Evolutionary conservation across 1,140 invertebrate genomes (phyloP).

Genomic region (Saccostrea glomerata): DNA sequence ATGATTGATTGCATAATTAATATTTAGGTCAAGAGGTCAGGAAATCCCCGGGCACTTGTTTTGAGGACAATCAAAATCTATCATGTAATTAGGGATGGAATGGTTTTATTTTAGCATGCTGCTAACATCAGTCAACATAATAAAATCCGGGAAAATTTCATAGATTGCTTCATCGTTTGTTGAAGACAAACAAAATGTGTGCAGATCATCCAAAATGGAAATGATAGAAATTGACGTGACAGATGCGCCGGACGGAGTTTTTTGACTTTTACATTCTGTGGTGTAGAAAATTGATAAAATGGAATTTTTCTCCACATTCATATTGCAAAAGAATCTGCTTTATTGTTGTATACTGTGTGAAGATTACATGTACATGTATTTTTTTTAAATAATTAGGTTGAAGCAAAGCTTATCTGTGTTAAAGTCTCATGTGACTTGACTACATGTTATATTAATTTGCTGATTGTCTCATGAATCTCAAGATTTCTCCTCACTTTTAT

Average conservation of each 20-base stretch:
- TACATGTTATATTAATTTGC: too few relatives aligned
- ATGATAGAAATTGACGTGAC: not conserved
- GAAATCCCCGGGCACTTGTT: not conserved
- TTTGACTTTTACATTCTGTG: not conserved
- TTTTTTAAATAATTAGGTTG: too few relatives aligned
- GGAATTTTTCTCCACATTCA: not conserved
- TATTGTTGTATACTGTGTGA: too few relatives aligned
- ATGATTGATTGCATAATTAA: not conserved
- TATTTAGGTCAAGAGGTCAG: not conserved
- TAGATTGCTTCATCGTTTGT: not conserved
- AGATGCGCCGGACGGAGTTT: not conserved
- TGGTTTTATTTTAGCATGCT: not conserved
- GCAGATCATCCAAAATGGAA: not conserved
- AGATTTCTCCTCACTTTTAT: too few relatives aligned
- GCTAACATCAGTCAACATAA: not conserved
- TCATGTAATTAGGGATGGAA: not conserved
- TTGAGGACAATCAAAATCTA: not conserved
- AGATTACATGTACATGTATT: too few relatives aligned
- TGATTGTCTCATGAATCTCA: too few relatives aligned
- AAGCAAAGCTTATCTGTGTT: too few relatives aligned
- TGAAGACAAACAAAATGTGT: not conserved
- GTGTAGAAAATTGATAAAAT: not conserved
- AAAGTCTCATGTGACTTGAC: too few relatives aligned
- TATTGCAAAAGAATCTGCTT: not conserved
- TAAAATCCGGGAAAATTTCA: not conserved